phyloP scores from a whole-genome alignment of 1,140 invertebrate genomes.

The Drosophila suzukii region DNA sequence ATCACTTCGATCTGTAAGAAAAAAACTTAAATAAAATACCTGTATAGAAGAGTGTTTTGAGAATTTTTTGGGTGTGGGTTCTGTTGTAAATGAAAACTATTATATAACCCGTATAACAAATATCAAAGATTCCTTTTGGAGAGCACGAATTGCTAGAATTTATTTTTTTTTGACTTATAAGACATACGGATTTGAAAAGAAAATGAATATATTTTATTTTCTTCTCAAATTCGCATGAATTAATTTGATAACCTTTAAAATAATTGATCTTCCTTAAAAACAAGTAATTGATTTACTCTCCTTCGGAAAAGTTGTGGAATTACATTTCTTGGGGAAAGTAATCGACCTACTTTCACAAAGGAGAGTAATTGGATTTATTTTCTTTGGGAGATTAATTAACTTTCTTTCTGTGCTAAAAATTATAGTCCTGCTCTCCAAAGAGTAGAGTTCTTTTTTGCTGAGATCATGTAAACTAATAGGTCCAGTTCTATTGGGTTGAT shows the following conservation, averaged over 20 bases:
- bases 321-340: background rate
- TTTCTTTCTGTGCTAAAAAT: background rate
- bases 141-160: background rate
- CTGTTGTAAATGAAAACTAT: background rate
- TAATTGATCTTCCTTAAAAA: background rate
- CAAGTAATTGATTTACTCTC: background rate
- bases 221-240: background rate
- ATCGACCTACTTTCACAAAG: background rate
- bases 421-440: conserved; percentile 6
- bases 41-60: conserved; percentile 4
- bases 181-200: background rate
- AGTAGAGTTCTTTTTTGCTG: conserved; percentile 5
- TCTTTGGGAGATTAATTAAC: background rate
- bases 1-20: conserved; percentile 7
- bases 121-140: background rate
- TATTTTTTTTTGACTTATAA: background rate
- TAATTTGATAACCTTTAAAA: background rate
- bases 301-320: background rate
- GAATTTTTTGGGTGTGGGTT: background rate
- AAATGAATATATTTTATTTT: background rate
- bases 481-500: background rate
- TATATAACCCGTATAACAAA: background rate
- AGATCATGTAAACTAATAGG: background rate
- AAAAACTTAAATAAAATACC: conserved; percentile 25
- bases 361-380: background rate